Evolutionary conservation across 2,797 vertebrate species (phyloP), one percentile per base, ranked within the genome.

Genomic region (Halcyon leucocephala): DNA sequence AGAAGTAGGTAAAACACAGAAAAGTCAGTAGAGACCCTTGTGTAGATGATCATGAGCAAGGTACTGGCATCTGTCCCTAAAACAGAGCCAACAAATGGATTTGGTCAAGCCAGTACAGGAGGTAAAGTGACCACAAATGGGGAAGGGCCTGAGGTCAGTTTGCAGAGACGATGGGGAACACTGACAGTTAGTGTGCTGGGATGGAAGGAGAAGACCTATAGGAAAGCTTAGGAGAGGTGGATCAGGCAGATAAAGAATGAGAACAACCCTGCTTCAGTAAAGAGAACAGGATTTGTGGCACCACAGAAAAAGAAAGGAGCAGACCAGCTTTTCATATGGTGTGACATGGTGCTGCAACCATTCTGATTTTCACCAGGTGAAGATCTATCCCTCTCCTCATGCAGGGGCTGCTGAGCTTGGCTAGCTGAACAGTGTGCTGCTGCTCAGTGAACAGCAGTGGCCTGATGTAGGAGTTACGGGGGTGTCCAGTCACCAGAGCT

Each of bases 281-380:
- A 35, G 33, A 71, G 33, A 65, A 10, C 6, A 28, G 54, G 58
- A 89, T 35, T 79, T 52, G 28, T 15, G 58, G 37, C 33, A 74
- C 41, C 31, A 8, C 33, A 28, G 64, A 62, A 33, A 64, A 22
- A 39, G 9, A 9, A 71, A 80, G 65, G 0, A 86, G 33, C 4
- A 46, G 58, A 57, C 4, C 62, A 76, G 66, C 17, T 54, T 92
- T 62, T 72, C 22, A 4, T 1, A 42, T 29, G 71, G 29, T 74
- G 14, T 42, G 3, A 31, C 4, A 1, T 0, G 6, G 25, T 22
- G 42, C 55, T 65, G 46, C 0, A 1, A 55, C 31, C 10, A 5
- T 12, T 17, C 41, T 10, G 25, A 8, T 31, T 79, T 46, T 26
- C 51, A 48, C 12, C n/a, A 22, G 55, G 26, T 55, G 42, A 89